A percentile compares a stretch with the other conserved stretches of the same genome.
Evolutionary conservation across 2,888 invertebrate genomes (phyloP).

Genomic region (Hololepta plana): DNA sequence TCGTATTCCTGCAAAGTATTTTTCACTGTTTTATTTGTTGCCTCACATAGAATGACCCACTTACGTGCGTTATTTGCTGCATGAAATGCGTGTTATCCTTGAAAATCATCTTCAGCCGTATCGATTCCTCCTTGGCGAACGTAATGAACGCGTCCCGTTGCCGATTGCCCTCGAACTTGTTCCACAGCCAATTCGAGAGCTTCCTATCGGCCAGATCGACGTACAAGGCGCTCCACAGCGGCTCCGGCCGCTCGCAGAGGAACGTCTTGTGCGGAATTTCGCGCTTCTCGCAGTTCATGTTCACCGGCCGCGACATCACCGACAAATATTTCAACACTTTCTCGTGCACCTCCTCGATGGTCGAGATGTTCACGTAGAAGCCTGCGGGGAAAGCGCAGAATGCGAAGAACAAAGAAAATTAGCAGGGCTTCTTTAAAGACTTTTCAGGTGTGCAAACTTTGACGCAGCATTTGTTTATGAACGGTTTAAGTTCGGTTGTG

Average conservation of each 20-base stretch:
- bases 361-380: slow-evolving; percentile 87
- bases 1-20: slow-evolving; percentile 31
- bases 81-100: slow-evolving; percentile 8
- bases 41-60: no score
- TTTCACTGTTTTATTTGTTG: no score
- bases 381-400: slow-evolving; percentile 46
- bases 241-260: slow-evolving; percentile 49
- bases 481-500: no score
- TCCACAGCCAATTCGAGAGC: slow-evolving; percentile 82
- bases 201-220: slow-evolving; percentile 84
- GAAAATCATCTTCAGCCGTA: slow-evolving; percentile 7
- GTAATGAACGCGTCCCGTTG: slow-evolving; percentile 44
- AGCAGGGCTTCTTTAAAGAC: no score
- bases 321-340: slow-evolving; percentile 86
- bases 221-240: slow-evolving; percentile 92
- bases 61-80: slow-evolving; percentile 10
- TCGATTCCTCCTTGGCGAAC: slow-evolving; percentile 10
- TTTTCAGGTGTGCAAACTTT: no score
- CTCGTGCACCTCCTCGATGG: slow-evolving; percentile 89
- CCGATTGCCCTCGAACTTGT: slow-evolving; percentile 59
- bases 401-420: no score
- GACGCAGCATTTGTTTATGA: no score
- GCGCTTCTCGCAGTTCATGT: slow-evolving; percentile 34
- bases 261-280: slow-evolving; percentile 1
- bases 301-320: slow-evolving; percentile 89